phyloP scores from a whole-genome alignment of 2,113 vertebrate genomes.

The Oxyura jamaicensis region DNA sequence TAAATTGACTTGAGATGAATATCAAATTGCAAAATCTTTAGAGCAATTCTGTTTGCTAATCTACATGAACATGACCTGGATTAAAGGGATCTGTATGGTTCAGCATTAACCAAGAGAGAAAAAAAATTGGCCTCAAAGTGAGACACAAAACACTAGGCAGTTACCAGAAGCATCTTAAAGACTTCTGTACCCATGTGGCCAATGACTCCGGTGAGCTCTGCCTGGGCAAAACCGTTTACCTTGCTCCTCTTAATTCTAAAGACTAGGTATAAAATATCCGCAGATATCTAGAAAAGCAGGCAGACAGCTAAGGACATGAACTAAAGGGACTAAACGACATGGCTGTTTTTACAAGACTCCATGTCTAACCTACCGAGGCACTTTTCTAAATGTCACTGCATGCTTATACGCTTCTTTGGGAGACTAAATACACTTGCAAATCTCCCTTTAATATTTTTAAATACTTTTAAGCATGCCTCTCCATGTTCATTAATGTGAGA shows the following conservation, averaged over 20 bases:
- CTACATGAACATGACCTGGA: constrained; percentile 41
- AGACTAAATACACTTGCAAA: constrained; percentile 31
- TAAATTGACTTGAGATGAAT: constrained; percentile 62
- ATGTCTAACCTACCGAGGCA: not conserved
- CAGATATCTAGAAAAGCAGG: not conserved
- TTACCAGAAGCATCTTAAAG: not conserved
- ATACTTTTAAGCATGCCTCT: constrained; percentile 42
- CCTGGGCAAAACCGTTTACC: not conserved
- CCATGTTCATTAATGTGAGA: constrained; percentile 30
- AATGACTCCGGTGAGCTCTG: not conserved
- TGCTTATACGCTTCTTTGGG: not conserved
- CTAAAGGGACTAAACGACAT: rapidly evolving
- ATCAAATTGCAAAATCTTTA: constrained; percentile 56
- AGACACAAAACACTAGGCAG: not conserved
- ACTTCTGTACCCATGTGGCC: not conserved
- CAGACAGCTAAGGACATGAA: not conserved
- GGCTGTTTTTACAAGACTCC: not conserved
- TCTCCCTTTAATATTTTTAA: constrained; percentile 41
- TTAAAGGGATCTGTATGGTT: constrained; percentile 57
- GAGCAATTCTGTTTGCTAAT: constrained; percentile 40
- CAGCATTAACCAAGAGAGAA: constrained; percentile 13
- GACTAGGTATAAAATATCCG: not conserved
- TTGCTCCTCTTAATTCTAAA: not conserved
- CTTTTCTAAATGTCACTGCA: not conserved
- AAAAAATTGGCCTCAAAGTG: not conserved